These are phyloP conservation scores for Piscicola geometra DNA, from an alignment of 2,888 invertebrate species.

Conservation along the genomic window DNA sequence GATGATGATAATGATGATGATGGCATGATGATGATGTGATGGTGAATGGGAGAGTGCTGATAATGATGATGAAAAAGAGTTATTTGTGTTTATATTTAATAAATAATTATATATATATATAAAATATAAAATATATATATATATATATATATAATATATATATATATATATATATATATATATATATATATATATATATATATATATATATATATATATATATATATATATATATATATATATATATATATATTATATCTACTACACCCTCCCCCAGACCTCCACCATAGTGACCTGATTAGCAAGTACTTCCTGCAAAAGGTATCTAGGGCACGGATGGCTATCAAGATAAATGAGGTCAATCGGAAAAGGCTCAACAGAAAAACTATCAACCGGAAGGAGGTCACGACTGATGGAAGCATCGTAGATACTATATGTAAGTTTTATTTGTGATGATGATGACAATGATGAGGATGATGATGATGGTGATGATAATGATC, in stretches of 20 bases:
- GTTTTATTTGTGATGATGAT: not conserved
- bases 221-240: too few relatives aligned
- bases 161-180: too few relatives aligned
- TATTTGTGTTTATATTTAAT: too few relatives aligned
- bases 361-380: not conserved
- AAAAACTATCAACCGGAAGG: not conserved
- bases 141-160: too few relatives aligned
- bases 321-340: constrained; percentile 80
- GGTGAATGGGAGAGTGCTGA: not conserved
- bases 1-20: not conserved
- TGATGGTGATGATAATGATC: too few relatives aligned
- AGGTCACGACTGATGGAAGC: not conserved
- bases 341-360: constrained; percentile 53
- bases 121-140: not conserved
- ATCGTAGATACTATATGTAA: not conserved
- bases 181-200: too few relatives aligned
- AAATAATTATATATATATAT: not conserved
- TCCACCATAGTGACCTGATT: constrained; percentile 79
- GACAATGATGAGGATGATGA: too few relatives aligned
- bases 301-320: constrained; percentile 80
- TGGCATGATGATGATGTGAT: not conserved
- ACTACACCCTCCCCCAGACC: too few relatives aligned
- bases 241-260: too few relatives aligned
- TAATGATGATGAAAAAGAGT: not conserved
- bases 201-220: too few relatives aligned